Percentiles rank a stretch among this genome's conserved stretches.
phyloP scores from a whole-genome alignment of 2,797 vertebrate species.

The Pipistrellus pygmaeus region DNA sequence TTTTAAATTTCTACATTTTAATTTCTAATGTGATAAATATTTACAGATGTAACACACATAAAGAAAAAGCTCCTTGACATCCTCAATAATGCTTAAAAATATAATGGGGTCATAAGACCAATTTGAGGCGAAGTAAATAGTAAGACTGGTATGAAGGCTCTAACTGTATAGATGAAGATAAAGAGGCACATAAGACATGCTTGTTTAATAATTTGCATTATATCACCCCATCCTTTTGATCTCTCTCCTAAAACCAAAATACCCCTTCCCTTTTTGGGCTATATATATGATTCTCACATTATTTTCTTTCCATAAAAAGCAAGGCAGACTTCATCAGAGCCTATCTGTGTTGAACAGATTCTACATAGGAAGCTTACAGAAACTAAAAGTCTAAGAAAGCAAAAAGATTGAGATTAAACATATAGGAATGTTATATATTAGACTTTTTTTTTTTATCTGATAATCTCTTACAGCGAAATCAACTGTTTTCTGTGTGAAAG shows the following conservation, averaged over 20 bases:
- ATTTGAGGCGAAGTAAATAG: not conserved
- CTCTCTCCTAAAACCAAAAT: constrained; percentile 13
- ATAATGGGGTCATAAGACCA: not conserved
- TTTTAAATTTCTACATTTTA: constrained; percentile 16
- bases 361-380: not conserved
- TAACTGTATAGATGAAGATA: not conserved
- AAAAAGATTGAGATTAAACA: not conserved
- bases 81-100: constrained; percentile 27
- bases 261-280: not conserved
- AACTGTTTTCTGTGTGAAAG: not conserved
- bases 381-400: not conserved
- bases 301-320: constrained; percentile 43
- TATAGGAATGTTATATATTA: not conserved
- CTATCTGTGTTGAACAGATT: not conserved
- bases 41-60: not conserved
- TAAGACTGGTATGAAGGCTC: not conserved
- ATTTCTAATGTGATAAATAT: not conserved
- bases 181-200: not conserved
- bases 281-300: not conserved
- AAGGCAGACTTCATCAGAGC: not conserved
- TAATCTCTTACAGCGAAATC: constrained; percentile 13
- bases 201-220: not conserved
- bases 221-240: not conserved
- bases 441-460: constrained; percentile 18
- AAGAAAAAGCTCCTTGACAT: not conserved